These are phyloP conservation scores for Dynastes tityus DNA, from an alignment of 2,888 invertebrate species.

Conservation along the genomic window DNA sequence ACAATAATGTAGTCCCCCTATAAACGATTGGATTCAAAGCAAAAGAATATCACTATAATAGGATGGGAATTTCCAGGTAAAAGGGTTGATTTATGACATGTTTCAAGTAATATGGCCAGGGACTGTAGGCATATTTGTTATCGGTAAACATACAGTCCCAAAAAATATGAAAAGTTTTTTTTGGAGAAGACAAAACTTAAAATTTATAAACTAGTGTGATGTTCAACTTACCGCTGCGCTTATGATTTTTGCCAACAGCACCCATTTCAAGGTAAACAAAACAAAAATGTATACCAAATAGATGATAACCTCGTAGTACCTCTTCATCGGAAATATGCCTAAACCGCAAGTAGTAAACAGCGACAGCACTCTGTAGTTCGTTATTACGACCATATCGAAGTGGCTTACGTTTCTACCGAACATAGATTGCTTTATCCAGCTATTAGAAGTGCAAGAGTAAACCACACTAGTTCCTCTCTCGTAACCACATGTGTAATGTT, in stretches of 20 bases:
- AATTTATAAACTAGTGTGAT: too few species aligned
- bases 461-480: not conserved
- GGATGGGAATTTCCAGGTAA: too few species aligned
- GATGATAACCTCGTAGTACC: conserved; percentile 17
- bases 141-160: too few species aligned
- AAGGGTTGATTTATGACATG: too few species aligned
- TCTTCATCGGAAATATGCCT: conserved; percentile 33
- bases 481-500: conserved; percentile 38
- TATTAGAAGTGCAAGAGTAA: conserved; percentile 29
- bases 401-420: conserved; percentile 20
- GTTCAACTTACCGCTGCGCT: conserved; percentile 38
- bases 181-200: too few species aligned
- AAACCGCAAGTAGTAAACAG: conserved; percentile 36
- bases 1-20: too few species aligned
- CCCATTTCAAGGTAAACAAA: conserved; percentile 41
- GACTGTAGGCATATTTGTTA: too few species aligned
- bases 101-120: too few species aligned
- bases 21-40: too few species aligned
- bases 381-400: conserved; percentile 7
- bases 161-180: too few species aligned
- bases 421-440: conserved; percentile 40
- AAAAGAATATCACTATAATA: too few species aligned
- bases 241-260: conserved; percentile 40
- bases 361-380: conserved; percentile 37
- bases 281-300: conserved; percentile 18